These are phyloP conservation scores for Archocentrus centrarchus DNA, from an alignment of 2,113 vertebrate species.

Conservation along the genomic window DNA sequence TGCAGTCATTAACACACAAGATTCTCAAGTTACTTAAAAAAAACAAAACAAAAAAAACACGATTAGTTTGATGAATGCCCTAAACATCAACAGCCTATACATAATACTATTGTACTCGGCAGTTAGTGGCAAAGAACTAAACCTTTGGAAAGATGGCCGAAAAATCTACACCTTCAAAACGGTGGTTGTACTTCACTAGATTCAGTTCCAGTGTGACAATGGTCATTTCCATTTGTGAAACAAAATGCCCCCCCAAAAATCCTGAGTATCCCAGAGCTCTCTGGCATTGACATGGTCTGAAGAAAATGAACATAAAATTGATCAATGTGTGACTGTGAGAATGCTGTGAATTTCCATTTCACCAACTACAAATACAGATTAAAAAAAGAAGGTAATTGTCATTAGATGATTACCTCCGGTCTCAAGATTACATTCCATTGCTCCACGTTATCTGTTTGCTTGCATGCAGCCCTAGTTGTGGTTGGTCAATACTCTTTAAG, in stretches of 20 bases:
- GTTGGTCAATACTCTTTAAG: constrained; percentile 2
- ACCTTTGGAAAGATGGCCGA: not conserved
- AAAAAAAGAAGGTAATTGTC: no score
- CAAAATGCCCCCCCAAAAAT: not conserved
- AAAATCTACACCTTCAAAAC: not conserved
- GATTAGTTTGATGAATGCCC: not conserved
- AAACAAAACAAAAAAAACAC: not conserved
- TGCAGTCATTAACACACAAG: not conserved
- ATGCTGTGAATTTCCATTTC: not conserved
- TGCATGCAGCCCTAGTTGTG: not conserved
- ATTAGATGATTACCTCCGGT: no score
- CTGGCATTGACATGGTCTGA: not conserved
- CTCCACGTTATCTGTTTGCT: not conserved
- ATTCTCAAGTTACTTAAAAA: not conserved
- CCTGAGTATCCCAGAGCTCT: not conserved
- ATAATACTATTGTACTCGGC: not conserved
- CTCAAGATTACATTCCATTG: no score
- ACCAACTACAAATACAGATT: no score
- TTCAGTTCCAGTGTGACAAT: not conserved
- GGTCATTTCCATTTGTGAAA: not conserved
- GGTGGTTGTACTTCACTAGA: not conserved
- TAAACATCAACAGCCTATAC: not conserved
- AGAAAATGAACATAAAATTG: not conserved
- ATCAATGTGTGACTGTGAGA: not conserved
- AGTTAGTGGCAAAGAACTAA: not conserved